Conservation (phyloP, 2,888 invertebrate genomes). For the Drosophila nr. perissopoda region DNA sequence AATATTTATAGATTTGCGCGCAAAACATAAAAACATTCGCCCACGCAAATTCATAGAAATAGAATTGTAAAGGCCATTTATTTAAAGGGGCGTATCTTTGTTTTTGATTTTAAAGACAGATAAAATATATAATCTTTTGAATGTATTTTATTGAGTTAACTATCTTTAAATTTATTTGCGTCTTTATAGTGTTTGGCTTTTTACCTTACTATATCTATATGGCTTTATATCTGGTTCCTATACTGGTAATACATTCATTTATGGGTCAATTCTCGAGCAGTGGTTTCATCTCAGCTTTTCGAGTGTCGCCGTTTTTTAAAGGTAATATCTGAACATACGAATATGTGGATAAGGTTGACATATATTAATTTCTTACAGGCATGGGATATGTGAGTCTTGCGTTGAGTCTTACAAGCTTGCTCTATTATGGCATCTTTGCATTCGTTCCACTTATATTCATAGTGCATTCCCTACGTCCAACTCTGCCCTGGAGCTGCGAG, state of each 20-base stretch:
- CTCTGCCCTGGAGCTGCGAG: slow-evolving; percentile 92
- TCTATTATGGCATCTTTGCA: slow-evolving; percentile 93
- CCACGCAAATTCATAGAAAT: background rate
- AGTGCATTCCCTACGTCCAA: slow-evolving; percentile 88
- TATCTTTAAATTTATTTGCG: background rate
- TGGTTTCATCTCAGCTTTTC: slow-evolving; percentile 92
- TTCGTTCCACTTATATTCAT: slow-evolving; percentile 93
- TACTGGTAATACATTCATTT: slow-evolving; percentile 94
- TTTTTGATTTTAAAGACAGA: background rate
- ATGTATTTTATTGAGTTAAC: background rate
- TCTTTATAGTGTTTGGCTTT: slow-evolving; percentile 64
- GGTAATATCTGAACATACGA: slow-evolving; percentile 86
- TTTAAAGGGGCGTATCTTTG: slow-evolving; percentile 10
- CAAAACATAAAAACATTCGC: background rate
- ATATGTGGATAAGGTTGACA: background rate
- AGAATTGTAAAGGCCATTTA: background rate
- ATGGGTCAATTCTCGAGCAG: slow-evolving; percentile 94
- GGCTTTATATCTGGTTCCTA: slow-evolving; percentile 92
- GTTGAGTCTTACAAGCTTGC: slow-evolving; percentile 91
- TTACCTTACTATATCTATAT: slow-evolving; percentile 83
- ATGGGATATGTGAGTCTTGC: slow-evolving; percentile 93
- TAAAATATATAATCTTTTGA: background rate
- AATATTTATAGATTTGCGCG: background rate
- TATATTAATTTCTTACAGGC: slow-evolving; percentile 86
- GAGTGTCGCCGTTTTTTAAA: slow-evolving; percentile 93